Conservation (phyloP, 2,113 vertebrate species). For the Otus sunia region DNA sequence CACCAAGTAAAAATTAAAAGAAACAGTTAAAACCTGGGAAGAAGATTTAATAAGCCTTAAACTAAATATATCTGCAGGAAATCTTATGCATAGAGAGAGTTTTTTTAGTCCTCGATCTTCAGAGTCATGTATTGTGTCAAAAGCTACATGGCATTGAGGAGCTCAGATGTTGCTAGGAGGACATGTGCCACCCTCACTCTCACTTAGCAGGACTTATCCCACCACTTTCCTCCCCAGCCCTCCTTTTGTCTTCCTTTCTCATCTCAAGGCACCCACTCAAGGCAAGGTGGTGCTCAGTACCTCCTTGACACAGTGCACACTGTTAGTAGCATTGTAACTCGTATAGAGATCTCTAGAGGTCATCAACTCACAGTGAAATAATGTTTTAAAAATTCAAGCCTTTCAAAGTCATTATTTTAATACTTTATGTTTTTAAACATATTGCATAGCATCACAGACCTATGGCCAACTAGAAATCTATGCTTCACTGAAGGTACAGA, state of each 20-base stretch:
- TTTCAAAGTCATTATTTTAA: not conserved
- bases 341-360: not conserved
- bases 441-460: too few relatives aligned
- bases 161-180: not conserved
- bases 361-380: not conserved
- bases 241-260: not conserved
- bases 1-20: constrained; percentile 72
- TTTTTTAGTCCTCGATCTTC: not conserved
- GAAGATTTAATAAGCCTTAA: not conserved
- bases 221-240: too few relatives aligned
- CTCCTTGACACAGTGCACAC: rapidly evolving
- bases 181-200: not conserved
- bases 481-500: not conserved
- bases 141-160: not conserved
- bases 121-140: rapidly evolving
- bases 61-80: not conserved
- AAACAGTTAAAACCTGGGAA: not conserved
- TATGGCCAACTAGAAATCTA: not conserved
- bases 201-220: too few relatives aligned
- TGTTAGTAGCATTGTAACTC: not conserved
- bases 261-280: not conserved
- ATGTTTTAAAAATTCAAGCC: not conserved
- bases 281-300: not conserved
- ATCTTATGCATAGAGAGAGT: rapidly evolving
- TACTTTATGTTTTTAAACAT: not conserved